Percentiles rank a stretch among this genome's conserved stretches.
Evolutionary conservation across 2,113 vertebrate genomes (phyloP).

Genomic region (Camelus bactrianus): DNA sequence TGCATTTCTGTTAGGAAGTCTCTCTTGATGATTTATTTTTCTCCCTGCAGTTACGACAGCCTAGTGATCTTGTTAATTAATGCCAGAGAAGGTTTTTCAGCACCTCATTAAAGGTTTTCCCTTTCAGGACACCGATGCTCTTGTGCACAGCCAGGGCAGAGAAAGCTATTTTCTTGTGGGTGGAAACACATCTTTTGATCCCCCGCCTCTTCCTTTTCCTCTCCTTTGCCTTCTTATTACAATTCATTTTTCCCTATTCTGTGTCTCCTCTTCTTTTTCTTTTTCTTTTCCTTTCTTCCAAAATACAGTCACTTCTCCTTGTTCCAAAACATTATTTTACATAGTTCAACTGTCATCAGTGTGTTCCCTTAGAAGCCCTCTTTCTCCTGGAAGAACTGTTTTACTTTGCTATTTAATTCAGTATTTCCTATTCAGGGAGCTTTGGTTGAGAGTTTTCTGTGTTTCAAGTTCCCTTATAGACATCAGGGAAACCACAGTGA

Average conservation of each 20-base stretch:
- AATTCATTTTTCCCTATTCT: not conserved
- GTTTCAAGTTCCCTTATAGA: not conserved
- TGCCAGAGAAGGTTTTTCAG: slow-evolving; percentile 75
- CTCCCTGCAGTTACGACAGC: slow-evolving; percentile 73
- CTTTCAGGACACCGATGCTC: slow-evolving; percentile 62
- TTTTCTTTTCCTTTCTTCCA: not conserved
- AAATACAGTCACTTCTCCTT: not conserved
- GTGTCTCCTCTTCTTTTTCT: not conserved
- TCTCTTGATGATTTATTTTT: slow-evolving; percentile 82
- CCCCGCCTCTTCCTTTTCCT: not conserved
- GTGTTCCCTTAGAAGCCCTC: not conserved
- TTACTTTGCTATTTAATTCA: not conserved
- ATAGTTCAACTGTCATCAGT: not conserved
- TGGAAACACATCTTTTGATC: slow-evolving; percentile 48
- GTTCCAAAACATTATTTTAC: not conserved
- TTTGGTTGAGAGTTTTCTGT: not conserved
- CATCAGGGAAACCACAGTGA: not conserved
- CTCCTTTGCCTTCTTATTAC: not conserved
- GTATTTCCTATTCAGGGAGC: not conserved
- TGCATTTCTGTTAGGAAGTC: slow-evolving; percentile 77
- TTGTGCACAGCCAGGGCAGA: slow-evolving; percentile 41
- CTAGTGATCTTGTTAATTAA: slow-evolving; percentile 83
- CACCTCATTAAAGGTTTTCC: slow-evolving; percentile 77
- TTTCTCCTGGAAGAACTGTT: not conserved
- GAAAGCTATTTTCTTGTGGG: slow-evolving; percentile 44